These are phyloP conservation scores for Synanthedon tipuliformis DNA, from an alignment of 2,888 invertebrate genomes.

Conservation along the genomic window DNA sequence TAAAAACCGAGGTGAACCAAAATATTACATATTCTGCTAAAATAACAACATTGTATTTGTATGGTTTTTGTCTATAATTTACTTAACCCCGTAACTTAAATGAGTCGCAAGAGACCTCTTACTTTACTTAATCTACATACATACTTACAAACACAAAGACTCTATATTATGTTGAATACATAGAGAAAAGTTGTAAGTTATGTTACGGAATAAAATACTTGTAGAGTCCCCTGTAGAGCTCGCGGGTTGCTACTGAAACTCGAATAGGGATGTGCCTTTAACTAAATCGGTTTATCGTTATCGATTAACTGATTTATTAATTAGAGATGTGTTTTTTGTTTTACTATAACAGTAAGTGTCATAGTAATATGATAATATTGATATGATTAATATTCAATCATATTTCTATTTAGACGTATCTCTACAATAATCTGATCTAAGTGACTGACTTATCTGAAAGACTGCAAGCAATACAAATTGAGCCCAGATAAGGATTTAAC, in stretches of 20 bases:
- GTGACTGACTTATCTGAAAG: too few species aligned
- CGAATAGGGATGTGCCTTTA: conserved; percentile 14
- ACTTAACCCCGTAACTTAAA: conserved; percentile 1
- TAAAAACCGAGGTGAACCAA: background rate
- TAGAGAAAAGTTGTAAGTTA: conserved; percentile 28
- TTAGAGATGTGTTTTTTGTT: too few species aligned
- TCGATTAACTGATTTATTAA: background rate
- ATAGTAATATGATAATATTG: too few species aligned
- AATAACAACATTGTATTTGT: background rate
- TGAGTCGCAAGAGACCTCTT: conserved; percentile 15
- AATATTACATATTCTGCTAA: background rate
- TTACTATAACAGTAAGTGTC: too few species aligned
- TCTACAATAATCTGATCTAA: too few species aligned
- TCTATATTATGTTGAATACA: background rate
- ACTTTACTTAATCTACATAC: conserved; percentile 5
- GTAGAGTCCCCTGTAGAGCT: conserved; percentile 19
- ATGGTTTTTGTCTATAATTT: background rate
- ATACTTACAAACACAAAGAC: conserved; percentile 3
- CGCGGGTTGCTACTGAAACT: conserved; percentile 9
- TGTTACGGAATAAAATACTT: conserved; percentile 28
- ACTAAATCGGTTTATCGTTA: background rate
- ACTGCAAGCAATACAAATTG: too few species aligned
- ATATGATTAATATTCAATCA: too few species aligned
- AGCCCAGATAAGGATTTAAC: too few species aligned
- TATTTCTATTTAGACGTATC: too few species aligned